Evolutionary conservation across 2,797 vertebrate genomes (phyloP).

Genomic region (Myotis daubentonii): DNA sequence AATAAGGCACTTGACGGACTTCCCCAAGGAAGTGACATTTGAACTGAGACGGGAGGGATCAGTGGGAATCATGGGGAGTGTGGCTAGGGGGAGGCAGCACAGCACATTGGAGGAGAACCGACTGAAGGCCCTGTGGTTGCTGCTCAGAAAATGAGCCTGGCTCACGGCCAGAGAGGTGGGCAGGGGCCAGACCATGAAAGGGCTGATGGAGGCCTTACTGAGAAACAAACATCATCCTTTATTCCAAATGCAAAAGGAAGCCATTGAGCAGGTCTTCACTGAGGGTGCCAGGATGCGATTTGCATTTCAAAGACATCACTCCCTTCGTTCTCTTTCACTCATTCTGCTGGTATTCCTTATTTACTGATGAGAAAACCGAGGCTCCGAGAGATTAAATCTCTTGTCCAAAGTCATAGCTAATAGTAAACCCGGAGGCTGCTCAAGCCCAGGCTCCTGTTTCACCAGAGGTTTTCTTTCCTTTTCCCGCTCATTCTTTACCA

Average conservation of each 20-base stretch:
- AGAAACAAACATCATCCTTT: rapidly evolving
- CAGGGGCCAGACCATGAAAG: neutral
- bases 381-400: neutral
- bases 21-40: neutral
- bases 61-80: neutral
- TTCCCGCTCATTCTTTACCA: neutral
- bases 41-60: neutral
- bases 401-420: neutral
- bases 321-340: neutral
- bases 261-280: neutral
- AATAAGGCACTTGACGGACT: neutral
- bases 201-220: neutral
- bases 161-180: neutral
- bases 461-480: neutral
- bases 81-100: neutral
- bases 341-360: neutral
- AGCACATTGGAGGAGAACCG: neutral
- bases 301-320: neutral
- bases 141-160: neutral
- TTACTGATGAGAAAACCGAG: neutral
- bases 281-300: neutral
- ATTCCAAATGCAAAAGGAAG: neutral
- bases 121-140: neutral
- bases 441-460: neutral
- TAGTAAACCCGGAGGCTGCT: neutral